phyloP scores from a whole-genome alignment of 2,888 invertebrate species.

The Caenorhabditis angaria region DNA sequence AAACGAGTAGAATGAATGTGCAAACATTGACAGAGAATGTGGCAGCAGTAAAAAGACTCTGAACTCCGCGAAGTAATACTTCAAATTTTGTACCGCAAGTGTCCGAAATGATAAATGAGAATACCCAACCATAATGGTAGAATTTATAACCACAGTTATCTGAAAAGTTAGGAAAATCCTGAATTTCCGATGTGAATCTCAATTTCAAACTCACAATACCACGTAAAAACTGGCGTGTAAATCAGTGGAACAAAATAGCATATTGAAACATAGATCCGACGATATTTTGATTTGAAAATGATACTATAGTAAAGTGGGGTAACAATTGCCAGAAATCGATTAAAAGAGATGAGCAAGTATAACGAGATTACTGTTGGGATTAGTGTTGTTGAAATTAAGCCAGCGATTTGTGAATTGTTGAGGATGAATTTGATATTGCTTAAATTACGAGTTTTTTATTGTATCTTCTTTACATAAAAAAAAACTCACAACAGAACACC shows the following conservation, averaged over 20 bases:
- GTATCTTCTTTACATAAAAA: too few relatives aligned
- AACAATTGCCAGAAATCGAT: constrained; percentile 5
- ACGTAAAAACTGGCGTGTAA: background rate
- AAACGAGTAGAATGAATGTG: constrained; percentile 10
- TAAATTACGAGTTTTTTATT: too few relatives aligned
- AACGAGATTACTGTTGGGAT: constrained; percentile 11
- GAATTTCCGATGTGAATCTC: too few relatives aligned
- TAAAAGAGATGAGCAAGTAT: constrained; percentile 25
- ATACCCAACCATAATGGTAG: background rate
- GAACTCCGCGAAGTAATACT: background rate
- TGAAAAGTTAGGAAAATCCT: background rate
- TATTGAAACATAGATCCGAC: background rate
- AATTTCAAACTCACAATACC: background rate
- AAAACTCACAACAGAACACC: constrained; percentile 19
- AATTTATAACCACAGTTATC: background rate
- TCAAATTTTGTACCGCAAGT: background rate
- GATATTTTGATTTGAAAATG: background rate
- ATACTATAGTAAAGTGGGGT: background rate
- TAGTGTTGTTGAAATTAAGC: constrained; percentile 16
- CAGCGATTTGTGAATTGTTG: background rate
- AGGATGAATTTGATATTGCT: constrained; percentile 7
- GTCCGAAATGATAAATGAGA: background rate
- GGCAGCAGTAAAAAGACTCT: background rate
- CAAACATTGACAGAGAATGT: constrained; percentile 10
- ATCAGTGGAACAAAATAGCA: background rate